A percentile compares a stretch with the other conserved stretches of the same genome.
Conservation (phyloP, 2,113 vertebrate species). For the Prinia subflava region DNA sequence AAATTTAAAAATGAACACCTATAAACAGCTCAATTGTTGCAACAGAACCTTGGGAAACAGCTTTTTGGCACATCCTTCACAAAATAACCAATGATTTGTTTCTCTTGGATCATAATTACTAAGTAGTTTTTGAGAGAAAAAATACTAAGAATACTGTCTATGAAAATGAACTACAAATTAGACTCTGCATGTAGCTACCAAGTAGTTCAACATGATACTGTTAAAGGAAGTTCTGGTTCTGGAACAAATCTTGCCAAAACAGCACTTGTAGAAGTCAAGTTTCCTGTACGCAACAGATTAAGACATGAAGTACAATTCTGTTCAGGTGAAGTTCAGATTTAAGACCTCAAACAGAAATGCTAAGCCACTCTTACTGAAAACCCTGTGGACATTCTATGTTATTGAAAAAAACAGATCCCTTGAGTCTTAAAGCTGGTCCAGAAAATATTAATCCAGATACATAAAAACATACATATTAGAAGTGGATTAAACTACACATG, state of each 20-base stretch:
- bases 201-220: background rate
- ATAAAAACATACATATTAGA: background rate
- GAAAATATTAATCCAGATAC: background rate
- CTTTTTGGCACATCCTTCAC: background rate
- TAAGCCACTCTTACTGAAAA: background rate
- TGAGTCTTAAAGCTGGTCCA: background rate
- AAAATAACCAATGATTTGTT: background rate
- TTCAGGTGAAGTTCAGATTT: background rate
- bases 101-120: background rate
- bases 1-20: background rate
- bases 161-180: background rate
- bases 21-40: background rate
- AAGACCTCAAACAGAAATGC: background rate
- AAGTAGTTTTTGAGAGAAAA: background rate
- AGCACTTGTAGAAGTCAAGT: background rate
- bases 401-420: background rate
- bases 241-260: background rate
- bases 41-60: background rate
- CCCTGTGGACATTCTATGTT: background rate
- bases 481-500: background rate
- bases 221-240: background rate
- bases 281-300: accelerated
- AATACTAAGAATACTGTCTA: background rate
- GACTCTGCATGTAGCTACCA: background rate
- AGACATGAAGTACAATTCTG: background rate